Evolutionary conservation across 2,888 invertebrate species (phyloP).

Genomic region (Plebejus argus): DNA sequence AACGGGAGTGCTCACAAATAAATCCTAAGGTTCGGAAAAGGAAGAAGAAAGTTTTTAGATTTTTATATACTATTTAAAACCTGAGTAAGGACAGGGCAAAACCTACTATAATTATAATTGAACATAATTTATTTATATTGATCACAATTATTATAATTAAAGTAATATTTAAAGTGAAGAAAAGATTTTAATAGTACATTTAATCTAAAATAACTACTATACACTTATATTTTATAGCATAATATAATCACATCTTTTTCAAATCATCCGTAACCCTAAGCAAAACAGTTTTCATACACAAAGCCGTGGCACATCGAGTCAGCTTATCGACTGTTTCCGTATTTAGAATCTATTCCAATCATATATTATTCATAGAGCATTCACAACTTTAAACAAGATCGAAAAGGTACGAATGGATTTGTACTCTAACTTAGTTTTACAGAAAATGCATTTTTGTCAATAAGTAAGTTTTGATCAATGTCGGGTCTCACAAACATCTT

Average conservation of each 20-base stretch:
- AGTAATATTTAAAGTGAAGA: too few species aligned
- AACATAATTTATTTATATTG: too few species aligned
- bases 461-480: slow-evolving; percentile 50
- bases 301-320: not conserved
- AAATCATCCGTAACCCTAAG: too few species aligned
- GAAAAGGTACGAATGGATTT: slow-evolving; percentile 28
- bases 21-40: not conserved
- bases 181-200: too few species aligned
- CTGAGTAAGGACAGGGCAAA: not conserved
- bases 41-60: not conserved
- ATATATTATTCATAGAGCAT: slow-evolving; percentile 16
- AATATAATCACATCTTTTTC: too few species aligned
- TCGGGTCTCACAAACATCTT: slow-evolving; percentile 48
- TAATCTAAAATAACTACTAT: too few species aligned
- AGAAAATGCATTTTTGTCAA: slow-evolving; percentile 53
- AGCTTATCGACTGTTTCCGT: not conserved
- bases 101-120: too few species aligned
- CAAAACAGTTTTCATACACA: not conserved
- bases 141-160: too few species aligned
- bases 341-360: slow-evolving; percentile 17
- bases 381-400: slow-evolving; percentile 25
- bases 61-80: not conserved
- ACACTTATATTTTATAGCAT: too few species aligned
- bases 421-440: slow-evolving; percentile 36
- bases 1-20: not conserved